phyloP scores from a whole-genome alignment of 1,140 invertebrate species.

The Drosophila tropicalis region DNA sequence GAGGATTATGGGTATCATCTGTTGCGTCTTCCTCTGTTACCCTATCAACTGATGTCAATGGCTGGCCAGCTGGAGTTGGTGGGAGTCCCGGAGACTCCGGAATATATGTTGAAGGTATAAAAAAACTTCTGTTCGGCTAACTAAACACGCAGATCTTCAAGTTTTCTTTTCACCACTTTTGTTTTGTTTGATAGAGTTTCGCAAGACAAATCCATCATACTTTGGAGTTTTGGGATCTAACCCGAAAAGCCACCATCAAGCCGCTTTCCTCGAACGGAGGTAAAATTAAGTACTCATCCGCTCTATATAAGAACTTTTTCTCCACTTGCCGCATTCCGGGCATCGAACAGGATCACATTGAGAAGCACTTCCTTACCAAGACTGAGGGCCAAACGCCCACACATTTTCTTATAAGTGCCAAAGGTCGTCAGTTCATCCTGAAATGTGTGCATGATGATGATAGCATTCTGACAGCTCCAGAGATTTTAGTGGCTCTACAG shows the following conservation, averaged over 20 bases:
- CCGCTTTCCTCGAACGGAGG: constrained; percentile 86
- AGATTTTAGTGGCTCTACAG: constrained; percentile 85
- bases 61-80: constrained; percentile 59
- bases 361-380: constrained; percentile 78
- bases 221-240: constrained; percentile 79
- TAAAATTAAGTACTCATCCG: constrained; percentile 80
- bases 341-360: constrained; percentile 85
- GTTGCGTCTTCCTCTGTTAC: constrained; percentile 87
- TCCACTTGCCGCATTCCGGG: constrained; percentile 88
- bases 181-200: constrained; percentile 47
- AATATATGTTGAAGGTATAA: constrained; percentile 66
- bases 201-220: constrained; percentile 72
- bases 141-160: background rate
- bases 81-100: constrained; percentile 63
- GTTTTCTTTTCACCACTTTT: background rate
- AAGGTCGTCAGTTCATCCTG: constrained; percentile 84
- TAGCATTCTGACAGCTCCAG: constrained; percentile 68
- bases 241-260: constrained; percentile 84
- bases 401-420: constrained; percentile 84
- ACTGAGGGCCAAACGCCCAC: constrained; percentile 65
- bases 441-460: constrained; percentile 78
- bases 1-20: constrained; percentile 89
- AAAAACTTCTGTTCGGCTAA: background rate
- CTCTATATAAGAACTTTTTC: constrained; percentile 87
- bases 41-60: constrained; percentile 82